Percentiles rank a stretch among this genome's conserved stretches.
Evolutionary conservation across 2,888 invertebrate genomes (phyloP).

Genomic region (Dermolepida albohirtum): DNA sequence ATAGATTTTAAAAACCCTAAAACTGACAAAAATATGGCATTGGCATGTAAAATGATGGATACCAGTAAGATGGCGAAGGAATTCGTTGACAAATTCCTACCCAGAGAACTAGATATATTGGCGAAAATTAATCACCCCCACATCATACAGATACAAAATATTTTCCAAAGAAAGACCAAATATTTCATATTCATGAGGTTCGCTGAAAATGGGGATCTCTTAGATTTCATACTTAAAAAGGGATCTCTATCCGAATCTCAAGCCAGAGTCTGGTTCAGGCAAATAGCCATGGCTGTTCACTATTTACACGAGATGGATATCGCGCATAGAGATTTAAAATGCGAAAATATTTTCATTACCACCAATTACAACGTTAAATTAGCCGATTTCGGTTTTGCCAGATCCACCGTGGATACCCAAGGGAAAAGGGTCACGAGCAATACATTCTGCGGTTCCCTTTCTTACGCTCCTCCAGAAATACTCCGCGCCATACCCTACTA

Average conservation of each 20-base stretch:
- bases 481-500: conserved; percentile 79
- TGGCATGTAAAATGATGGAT: conserved; percentile 83
- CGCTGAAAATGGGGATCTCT: conserved; percentile 83
- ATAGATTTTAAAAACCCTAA: conserved; percentile 54
- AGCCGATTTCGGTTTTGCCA: conserved; percentile 87
- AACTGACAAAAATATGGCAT: conserved; percentile 55
- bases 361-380: conserved; percentile 81
- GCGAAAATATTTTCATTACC: conserved; percentile 82
- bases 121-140: conserved; percentile 83
- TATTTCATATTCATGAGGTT: conserved; percentile 82
- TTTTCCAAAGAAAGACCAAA: conserved; percentile 76
- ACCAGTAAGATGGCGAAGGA: conserved; percentile 79
- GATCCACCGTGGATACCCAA: conserved; percentile 65
- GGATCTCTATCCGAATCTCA: conserved; percentile 77
- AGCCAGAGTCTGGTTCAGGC: conserved; percentile 77
- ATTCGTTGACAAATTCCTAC: conserved; percentile 83
- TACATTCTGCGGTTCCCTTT: conserved; percentile 88
- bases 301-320: conserved; percentile 81
- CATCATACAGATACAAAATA: conserved; percentile 80
- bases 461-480: conserved; percentile 90
- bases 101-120: conserved; percentile 83
- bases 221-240: conserved; percentile 78
- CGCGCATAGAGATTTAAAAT: conserved; percentile 85
- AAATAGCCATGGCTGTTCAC: conserved; percentile 75
- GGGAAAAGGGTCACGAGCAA: conserved; percentile 71